Percentiles rank a stretch among this genome's conserved stretches.
Conservation (phyloP, 2,888 invertebrate genomes). For the Aspidiotus destructor region DNA sequence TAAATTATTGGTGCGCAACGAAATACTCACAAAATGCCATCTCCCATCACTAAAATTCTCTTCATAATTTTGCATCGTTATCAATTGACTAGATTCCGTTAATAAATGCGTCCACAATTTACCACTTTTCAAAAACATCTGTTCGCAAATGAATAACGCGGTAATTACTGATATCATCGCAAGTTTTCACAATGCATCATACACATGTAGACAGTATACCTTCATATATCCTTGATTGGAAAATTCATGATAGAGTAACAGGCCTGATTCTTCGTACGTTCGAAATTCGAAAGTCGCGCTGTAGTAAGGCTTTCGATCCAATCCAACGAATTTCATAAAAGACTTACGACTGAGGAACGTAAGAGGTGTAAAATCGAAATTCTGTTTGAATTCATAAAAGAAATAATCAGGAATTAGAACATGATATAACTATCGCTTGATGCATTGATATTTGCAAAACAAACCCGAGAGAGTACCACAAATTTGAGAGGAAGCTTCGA, state of each 20-base stretch:
- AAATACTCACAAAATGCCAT: slow-evolving; percentile 79
- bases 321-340: slow-evolving; percentile 68
- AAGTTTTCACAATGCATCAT: not conserved
- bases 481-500: too few relatives aligned
- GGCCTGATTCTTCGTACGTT: slow-evolving; percentile 72
- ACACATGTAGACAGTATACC: slow-evolving; percentile 44
- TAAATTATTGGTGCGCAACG: slow-evolving; percentile 61
- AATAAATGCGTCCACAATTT: slow-evolving; percentile 69
- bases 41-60: slow-evolving; percentile 81
- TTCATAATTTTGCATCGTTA: slow-evolving; percentile 73
- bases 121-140: slow-evolving; percentile 44
- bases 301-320: slow-evolving; percentile 62
- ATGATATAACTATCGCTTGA: too few relatives aligned
- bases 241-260: slow-evolving; percentile 76
- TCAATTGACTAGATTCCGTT: slow-evolving; percentile 56
- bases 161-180: not conserved
- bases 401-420: too few relatives aligned
- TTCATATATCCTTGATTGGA: slow-evolving; percentile 66
- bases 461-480: too few relatives aligned
- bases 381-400: slow-evolving; percentile 44
- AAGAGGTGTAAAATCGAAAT: slow-evolving; percentile 72
- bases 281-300: slow-evolving; percentile 81
- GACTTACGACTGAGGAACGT: slow-evolving; percentile 75
- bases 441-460: too few relatives aligned
- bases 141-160: not conserved